These are phyloP conservation scores for Ciona savignyi DNA, from an alignment of 23 tunicate genomes.

Conservation along the genomic window DNA sequence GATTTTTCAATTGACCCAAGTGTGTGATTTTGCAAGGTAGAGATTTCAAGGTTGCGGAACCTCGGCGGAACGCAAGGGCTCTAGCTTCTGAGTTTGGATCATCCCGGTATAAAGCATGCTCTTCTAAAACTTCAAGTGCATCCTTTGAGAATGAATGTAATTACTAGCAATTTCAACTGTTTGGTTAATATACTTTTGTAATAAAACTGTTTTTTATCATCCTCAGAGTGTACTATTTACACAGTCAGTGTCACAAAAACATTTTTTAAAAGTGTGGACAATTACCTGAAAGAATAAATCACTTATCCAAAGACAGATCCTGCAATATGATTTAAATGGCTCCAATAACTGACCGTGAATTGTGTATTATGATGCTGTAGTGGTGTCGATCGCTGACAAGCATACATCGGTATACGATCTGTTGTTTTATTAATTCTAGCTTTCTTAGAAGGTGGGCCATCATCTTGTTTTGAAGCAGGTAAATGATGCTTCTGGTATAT, in stretches of 20 bases:
- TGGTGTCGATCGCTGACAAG: slow-evolving; percentile 60
- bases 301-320: no score
- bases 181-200: no score
- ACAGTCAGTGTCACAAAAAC: no score
- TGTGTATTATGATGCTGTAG: slow-evolving; percentile 48
- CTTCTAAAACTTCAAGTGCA: slow-evolving; percentile 76
- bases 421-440: not conserved
- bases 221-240: no score
- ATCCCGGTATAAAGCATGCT: slow-evolving; percentile 69
- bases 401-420: slow-evolving; percentile 35
- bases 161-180: no score
- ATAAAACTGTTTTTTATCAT: no score
- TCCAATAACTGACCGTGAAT: slow-evolving; percentile 38
- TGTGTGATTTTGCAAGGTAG: slow-evolving; percentile 24
- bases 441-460: slow-evolving; percentile 29
- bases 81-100: slow-evolving; percentile 59
- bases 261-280: not conserved
- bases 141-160: slow-evolving; percentile 18
- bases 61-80: slow-evolving; percentile 75
- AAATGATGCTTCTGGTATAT: no score
- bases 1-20: slow-evolving; percentile 26
- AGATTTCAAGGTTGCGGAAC: slow-evolving; percentile 63
- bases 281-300: not conserved
- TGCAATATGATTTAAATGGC: not conserved
- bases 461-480: no score